These are phyloP conservation scores for Macrosteles quadrilineatus DNA, from an alignment of 1,140 invertebrate species.

Conservation along the genomic window DNA sequence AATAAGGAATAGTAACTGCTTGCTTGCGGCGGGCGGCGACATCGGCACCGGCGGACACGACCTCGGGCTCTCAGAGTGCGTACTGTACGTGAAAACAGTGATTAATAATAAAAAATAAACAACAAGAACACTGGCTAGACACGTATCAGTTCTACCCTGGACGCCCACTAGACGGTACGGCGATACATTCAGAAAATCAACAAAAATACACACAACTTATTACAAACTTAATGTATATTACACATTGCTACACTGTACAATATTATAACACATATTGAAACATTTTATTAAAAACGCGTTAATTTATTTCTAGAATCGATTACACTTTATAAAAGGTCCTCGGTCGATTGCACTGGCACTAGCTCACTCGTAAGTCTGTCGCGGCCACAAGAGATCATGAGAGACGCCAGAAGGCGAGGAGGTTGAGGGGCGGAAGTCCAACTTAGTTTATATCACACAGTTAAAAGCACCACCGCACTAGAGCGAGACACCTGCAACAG, in stretches of 20 bases:
- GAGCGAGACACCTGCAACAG: constrained; percentile 4
- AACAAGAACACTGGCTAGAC: constrained; percentile 11
- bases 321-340: constrained; percentile 13
- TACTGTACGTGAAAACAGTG: constrained; percentile 16
- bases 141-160: constrained; percentile 4
- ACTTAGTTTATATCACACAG: constrained; percentile 11
- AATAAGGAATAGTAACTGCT: constrained; percentile 8
- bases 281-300: constrained; percentile 33
- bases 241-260: constrained; percentile 33
- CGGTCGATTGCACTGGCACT: background rate
- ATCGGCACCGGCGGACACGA: background rate
- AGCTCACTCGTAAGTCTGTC: background rate
- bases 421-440: background rate
- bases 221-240: constrained; percentile 30
- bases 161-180: too few relatives aligned
- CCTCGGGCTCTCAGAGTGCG: background rate
- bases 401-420: background rate
- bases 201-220: constrained; percentile 14
- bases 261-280: constrained; percentile 29
- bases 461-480: background rate
- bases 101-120: constrained; percentile 3
- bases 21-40: background rate
- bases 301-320: constrained; percentile 26
- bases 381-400: background rate
- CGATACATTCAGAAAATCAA: constrained; percentile 6